Percentiles rank a stretch among this genome's conserved stretches.
These are phyloP conservation scores for Meloidogyne floridensis DNA, from an alignment of 1,140 invertebrate genomes.

Conservation along the genomic window DNA sequence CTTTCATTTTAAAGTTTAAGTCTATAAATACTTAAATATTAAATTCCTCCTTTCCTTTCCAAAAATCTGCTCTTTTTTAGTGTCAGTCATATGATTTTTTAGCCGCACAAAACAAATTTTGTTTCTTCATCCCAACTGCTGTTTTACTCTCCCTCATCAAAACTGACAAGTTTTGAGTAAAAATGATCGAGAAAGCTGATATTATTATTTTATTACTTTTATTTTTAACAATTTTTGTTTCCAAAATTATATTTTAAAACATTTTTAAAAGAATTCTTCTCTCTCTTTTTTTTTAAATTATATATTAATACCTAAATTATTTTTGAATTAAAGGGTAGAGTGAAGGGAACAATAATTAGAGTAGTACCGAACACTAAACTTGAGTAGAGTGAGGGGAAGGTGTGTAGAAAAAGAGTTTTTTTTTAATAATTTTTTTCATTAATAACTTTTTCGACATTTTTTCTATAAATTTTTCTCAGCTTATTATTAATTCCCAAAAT, in stretches of 20 bases:
- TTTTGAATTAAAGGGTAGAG: not conserved
- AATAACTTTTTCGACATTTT: too few relatives aligned
- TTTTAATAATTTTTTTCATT: not conserved
- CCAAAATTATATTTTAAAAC: not conserved
- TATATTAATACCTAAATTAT: not conserved
- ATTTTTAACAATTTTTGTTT: not conserved
- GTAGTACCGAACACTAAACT: too few relatives aligned
- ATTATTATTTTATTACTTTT: not conserved
- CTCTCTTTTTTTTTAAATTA: not conserved
- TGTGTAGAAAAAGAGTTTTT: not conserved
- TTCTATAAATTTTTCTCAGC: not conserved
- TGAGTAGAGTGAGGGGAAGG: not conserved
- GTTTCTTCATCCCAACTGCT: not conserved
- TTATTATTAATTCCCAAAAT: not conserved
- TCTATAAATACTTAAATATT: not conserved
- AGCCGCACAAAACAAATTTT: slow-evolving; percentile 6
- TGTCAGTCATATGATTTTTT: not conserved
- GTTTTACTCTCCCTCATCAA: not conserved
- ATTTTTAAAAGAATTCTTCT: not conserved
- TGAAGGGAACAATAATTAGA: not conserved
- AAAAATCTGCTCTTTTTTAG: not conserved
- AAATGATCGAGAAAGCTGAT: slow-evolving; percentile 1
- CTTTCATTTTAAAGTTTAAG: too few relatives aligned
- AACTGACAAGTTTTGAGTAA: slow-evolving; percentile 9
- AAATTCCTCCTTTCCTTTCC: not conserved